Evolutionary conservation across 2,113 vertebrate genomes (phyloP).

Genomic region (Larimichthys polyactis): DNA sequence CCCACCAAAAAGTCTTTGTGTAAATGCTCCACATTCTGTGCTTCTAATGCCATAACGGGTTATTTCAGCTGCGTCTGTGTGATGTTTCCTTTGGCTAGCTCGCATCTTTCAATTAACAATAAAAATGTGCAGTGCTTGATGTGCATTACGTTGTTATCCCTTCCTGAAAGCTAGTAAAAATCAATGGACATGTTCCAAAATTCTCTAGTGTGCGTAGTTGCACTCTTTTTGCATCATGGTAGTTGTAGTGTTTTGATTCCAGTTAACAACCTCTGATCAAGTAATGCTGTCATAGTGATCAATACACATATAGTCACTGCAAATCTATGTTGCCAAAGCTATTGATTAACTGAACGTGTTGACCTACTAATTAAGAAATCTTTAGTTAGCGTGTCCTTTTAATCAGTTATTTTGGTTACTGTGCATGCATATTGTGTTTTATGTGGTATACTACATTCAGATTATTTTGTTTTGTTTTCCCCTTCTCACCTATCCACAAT

Average conservation of each 20-base stretch:
- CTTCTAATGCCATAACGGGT: constrained; percentile 32
- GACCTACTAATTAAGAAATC: constrained; percentile 88
- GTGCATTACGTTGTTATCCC: constrained; percentile 39
- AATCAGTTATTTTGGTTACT: constrained; percentile 90
- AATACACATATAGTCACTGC: constrained; percentile 21
- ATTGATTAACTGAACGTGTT: constrained; percentile 74
- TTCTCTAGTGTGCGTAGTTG: neutral
- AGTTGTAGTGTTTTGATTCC: constrained; percentile 24
- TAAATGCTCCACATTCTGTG: constrained; percentile 43
- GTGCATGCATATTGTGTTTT: constrained; percentile 94
- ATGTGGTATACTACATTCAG: constrained; percentile 98
- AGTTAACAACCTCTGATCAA: constrained; percentile 45
- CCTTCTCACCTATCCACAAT: constrained; percentile 99
- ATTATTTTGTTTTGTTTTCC: constrained; percentile 92
- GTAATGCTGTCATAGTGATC: constrained; percentile 21
- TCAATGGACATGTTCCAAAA: constrained; percentile 18
- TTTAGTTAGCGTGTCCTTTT: constrained; percentile 86
- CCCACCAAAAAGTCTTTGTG: constrained; percentile 10
- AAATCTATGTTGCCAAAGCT: constrained; percentile 50
- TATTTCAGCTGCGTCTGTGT: constrained; percentile 43
- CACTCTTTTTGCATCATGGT: constrained; percentile 15
- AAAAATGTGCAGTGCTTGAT: constrained; percentile 30
- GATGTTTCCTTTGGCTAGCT: constrained; percentile 30
- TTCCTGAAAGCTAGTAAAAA: constrained; percentile 32
- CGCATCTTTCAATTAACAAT: constrained; percentile 43